Evolutionary conservation across 2,113 vertebrate genomes (phyloP), one percentile per base, ranked within the genome.

Genomic region (Cebus imitator): DNA sequence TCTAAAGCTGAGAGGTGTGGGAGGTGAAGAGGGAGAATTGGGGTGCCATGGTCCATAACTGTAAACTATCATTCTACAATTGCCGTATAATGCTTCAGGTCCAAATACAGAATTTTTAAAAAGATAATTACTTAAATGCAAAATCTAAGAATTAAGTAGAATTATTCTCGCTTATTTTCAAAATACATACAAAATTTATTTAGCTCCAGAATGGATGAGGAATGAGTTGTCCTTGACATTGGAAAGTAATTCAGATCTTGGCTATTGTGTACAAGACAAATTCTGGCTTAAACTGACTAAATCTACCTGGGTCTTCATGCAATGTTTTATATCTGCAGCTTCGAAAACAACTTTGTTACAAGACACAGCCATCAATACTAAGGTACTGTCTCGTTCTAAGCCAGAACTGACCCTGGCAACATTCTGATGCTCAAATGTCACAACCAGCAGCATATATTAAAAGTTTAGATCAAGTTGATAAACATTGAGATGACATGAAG

Each of bases 171-270:
- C 6, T 93, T 14, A 23, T 64, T 93, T 93, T 93, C 18, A 64
- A 82, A 43, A 55, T 72, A 52, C 1, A 10, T 20, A 72, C 2
- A 92, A 21, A 79, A 57, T 87, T 23, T 88, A 45, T 61, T 79
- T 78, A 89, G 72, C 21, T 50, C 14, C 12, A 73, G 58, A 64
- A 72, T 9, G 20, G 40, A 50, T 14, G 37, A 79, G 27, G 13
- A 52, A 9, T 52, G 30, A 76, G n/a, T 12, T 64, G n/a, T 32
- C 14, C 27, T 48, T 76, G 70, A 55, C 4, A 70, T 66, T 30
- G 32, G 70, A 87, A 95, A 92, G 40, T 37, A 55, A 92, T 58
- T 66, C 90, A 50, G 32, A 89, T 66, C 58, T 86, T 58, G 30
- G 35, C 76, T 90, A 11, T 48, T 35, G 55, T 9, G 80, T 3